Base-by-base conservation (phyloP, 2,888 invertebrate genomes). In the Chloroclystis v-ata region DNA sequence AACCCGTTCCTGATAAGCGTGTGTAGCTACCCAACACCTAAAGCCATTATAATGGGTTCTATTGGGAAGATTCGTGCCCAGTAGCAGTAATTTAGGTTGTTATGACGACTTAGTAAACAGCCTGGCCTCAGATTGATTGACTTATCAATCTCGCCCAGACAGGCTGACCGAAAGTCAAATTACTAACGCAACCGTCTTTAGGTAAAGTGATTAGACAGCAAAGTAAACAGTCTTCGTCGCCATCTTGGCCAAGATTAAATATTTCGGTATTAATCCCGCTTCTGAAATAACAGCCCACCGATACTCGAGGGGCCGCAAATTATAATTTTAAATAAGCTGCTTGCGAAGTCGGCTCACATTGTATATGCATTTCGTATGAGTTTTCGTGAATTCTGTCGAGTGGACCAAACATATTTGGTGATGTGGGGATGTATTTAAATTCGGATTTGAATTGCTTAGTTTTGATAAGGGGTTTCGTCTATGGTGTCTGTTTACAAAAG, bases 281-380 rank as follows among this genome's bases (percentile, higher is more conserved):
- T 49, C 52, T 55, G 59, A 46, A 60, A 57, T 48, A 58, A 59
- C 52, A 56, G 46, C 49, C 43, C 16, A 37, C 39, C 40, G 49
- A 60, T 59, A 60, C 49, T 54, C 39, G 40, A 57, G 53, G 48
- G 56, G 56, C 54, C 59, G 61, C 62, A 65, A 66, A 77, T 78
- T 78, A 77, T 74, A 78, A 76, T 76, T 77, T 77, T 69, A 78
- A 75, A 78, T 76, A 56, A 73, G 63, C 64, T 66, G 57, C 68
- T 75, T 72, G 64, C 56, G 53, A 62, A 73, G 69, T 72, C 70
- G 49, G 59, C 64, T 66, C 67, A 60, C 67, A 63, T 51, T 61
- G 60, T 65, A 67, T 66, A 64, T 72, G 71, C 70, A 70, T 69
- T 65, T 58, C 63, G 54, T 69, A 70, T 67, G 72, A 72, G 71